A percentile compares a stretch with the other conserved stretches of the same genome.
Conservation (phyloP, 2,888 invertebrate genomes). For the Petrophora chlorosata region DNA sequence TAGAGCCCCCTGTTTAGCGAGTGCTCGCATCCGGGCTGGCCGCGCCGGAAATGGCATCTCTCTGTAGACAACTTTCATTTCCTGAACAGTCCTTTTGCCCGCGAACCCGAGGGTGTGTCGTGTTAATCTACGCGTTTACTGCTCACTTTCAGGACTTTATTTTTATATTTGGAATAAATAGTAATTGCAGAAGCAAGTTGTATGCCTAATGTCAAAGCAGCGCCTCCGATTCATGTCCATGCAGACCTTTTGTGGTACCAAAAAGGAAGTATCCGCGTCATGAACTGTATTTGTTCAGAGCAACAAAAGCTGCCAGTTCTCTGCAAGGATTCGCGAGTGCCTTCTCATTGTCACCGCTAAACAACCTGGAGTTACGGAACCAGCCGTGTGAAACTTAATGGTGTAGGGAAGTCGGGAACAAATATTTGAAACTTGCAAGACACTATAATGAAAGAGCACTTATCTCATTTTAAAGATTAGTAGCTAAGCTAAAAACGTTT, state of each 20-base stretch:
- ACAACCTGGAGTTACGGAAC: background rate
- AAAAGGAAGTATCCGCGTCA: too few species aligned
- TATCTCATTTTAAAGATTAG: too few species aligned
- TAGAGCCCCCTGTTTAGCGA: slow-evolving; percentile 61
- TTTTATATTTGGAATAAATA: slow-evolving; percentile 2
- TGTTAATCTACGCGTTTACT: slow-evolving; percentile 33
- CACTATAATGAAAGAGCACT: background rate
- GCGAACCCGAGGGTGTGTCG: slow-evolving; percentile 35
- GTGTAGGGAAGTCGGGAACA: background rate
- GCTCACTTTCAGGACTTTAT: slow-evolving; percentile 32
- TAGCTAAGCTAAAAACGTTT: too few species aligned
- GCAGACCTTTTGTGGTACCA: too few species aligned
- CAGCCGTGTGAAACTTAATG: slow-evolving; percentile 3
- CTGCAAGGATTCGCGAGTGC: slow-evolving; percentile 6
- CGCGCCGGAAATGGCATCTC: slow-evolving; percentile 71
- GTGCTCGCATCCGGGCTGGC: slow-evolving; percentile 57
- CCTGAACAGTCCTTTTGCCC: slow-evolving; percentile 64
- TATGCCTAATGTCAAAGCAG: too few species aligned
- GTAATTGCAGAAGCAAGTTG: too few species aligned
- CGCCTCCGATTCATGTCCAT: too few species aligned
- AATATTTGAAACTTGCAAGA: slow-evolving; percentile 4
- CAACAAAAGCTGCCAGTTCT: slow-evolving; percentile 13
- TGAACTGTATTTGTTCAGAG: slow-evolving; percentile 9
- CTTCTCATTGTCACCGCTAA: slow-evolving; percentile 10
- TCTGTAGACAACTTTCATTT: slow-evolving; percentile 77